Conservation (phyloP, 2,113 vertebrate genomes). For the Nerophis lumbriciformis region DNA sequence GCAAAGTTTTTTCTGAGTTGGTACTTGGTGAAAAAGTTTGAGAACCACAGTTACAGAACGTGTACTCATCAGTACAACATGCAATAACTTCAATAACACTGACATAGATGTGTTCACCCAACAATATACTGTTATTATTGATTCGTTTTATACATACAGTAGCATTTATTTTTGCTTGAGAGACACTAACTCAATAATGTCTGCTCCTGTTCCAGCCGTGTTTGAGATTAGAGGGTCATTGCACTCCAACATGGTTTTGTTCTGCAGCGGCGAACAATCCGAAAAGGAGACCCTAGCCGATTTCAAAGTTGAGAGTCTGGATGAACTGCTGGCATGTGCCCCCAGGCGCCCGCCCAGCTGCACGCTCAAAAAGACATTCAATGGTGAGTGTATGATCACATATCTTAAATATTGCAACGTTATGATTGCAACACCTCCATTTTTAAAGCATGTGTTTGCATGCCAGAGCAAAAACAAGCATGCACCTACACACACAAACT, state of each 20-base stretch:
- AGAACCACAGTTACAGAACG: no score
- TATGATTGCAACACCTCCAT: constrained; percentile 31
- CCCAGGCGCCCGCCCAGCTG: constrained; percentile 45
- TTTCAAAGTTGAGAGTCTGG: constrained; percentile 60
- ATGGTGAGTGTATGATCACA: constrained; percentile 64
- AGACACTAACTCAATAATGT: neutral
- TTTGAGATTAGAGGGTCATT: constrained; percentile 71
- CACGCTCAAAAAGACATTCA: constrained; percentile 69
- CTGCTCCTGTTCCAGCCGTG: constrained; percentile 51
- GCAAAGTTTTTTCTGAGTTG: no score
- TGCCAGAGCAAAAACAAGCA: constrained; percentile 6
- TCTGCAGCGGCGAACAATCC: constrained; percentile 60
- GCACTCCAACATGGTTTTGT: constrained; percentile 70
- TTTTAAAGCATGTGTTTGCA: constrained; percentile 41
- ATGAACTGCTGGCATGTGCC: constrained; percentile 56
- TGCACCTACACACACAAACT: neutral
- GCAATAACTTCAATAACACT: no score
- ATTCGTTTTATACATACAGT: no score
- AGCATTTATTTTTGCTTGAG: neutral
- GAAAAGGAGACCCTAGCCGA: constrained; percentile 11
- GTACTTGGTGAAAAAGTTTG: no score
- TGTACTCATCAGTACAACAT: no score
- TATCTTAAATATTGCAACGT: neutral
- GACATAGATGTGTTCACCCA: no score
- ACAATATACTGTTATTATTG: no score